Evolutionary conservation across 2,797 vertebrate species (phyloP), one percentile per base, ranked within the genome.

Genomic region (Oryzias dopingdopingensis): DNA sequence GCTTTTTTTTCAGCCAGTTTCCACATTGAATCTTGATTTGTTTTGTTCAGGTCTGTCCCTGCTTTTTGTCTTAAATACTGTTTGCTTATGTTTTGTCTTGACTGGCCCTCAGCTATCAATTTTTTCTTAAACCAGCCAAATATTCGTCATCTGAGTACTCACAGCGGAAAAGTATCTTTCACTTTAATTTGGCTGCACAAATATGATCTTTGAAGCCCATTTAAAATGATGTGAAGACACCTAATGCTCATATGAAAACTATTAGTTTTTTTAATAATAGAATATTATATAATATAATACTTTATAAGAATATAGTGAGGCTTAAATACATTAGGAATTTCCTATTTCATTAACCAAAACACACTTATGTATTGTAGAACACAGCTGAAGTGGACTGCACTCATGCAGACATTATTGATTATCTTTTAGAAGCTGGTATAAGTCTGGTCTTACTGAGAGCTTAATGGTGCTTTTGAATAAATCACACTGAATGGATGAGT

Each of bases 381-480:
- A 40, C 55, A 80, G 74, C 63, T 65, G 61, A 75, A 62, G 51
- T 49, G 59, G 56, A 50, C 72, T 54, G 56, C 54, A 56, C 62
- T 65, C 52, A 63, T 63, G 56, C 85, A 69, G 58, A 69, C 59
- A 37, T 22, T 69, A 78, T 79, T 74, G 77, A 81, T 82, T 72
- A 73, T 65, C 59, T 65, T 66, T 68, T 73, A 72, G 72, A 58
- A 65, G 76, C 41, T 56, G 55, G 42, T 66, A 12, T 67, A 56
- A 76, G 67, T 68, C 67, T 65, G 29, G 65, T 51, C 49, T 48
- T 45, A 60, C 63, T 77, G 64, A 76, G 72, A 73, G 64, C 67
- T 76, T 62, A 81, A 79, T 80, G 71, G 74, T 69, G 60, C 60
- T 50, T 67, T 53, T 62, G 50, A 72, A 76, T 72, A 65, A 84